These are phyloP conservation scores for Chanos chanos DNA, from an alignment of 2,797 vertebrate species.

Conservation along the genomic window DNA sequence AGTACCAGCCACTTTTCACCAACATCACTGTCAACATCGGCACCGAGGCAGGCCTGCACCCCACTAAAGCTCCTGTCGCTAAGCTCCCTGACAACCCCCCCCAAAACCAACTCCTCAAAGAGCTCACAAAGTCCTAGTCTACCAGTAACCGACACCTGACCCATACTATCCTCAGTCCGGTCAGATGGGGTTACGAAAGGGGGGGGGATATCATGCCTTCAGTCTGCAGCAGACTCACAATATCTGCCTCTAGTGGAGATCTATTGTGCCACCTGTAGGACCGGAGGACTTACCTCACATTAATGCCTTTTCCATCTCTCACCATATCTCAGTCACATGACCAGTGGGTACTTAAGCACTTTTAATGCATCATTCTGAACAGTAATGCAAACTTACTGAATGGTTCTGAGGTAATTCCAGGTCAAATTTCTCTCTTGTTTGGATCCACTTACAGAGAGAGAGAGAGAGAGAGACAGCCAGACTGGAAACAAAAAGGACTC, in stretches of 20 bases:
- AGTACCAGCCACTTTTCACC: constrained; percentile 72
- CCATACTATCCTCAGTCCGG: not conserved
- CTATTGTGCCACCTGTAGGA: constrained; percentile 8
- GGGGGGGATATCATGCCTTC: constrained; percentile 14
- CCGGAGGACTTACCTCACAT: not conserved
- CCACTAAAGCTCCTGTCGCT: not conserved
- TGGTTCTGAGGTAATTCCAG: too few relatives aligned
- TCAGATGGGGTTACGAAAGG: not conserved
- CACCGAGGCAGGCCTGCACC: constrained; percentile 56
- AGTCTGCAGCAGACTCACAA: constrained; percentile 7
- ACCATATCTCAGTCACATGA: not conserved
- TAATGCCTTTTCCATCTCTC: not conserved
- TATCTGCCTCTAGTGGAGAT: constrained; percentile 5
- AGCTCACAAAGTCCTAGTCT: not conserved
- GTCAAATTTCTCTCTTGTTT: too few relatives aligned
- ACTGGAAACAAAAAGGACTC: too few relatives aligned
- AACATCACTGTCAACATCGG: constrained; percentile 80
- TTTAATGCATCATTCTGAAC: too few relatives aligned
- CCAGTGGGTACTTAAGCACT: too few relatives aligned
- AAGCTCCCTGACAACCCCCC: not conserved
- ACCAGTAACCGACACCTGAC: not conserved
- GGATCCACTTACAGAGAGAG: too few relatives aligned
- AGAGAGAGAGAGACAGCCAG: too few relatives aligned
- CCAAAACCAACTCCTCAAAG: not conserved
- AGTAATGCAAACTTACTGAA: too few relatives aligned